Conservation (phyloP, 2,113 vertebrate species). For the Nothoprocta perdicaria region DNA sequence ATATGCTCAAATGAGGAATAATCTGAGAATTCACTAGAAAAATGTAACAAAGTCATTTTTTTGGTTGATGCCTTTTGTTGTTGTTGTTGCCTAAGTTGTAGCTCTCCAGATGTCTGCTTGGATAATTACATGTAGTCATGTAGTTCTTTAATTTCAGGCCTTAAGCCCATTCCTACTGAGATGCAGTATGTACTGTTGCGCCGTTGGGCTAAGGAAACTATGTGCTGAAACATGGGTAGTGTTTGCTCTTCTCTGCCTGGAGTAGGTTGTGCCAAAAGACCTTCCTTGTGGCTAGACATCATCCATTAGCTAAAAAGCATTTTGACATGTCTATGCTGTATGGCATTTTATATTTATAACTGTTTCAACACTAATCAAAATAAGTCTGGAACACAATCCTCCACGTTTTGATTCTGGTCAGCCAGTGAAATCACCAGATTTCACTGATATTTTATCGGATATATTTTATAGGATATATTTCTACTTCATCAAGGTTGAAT, state of each 20-base stretch:
- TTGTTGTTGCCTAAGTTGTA: background rate
- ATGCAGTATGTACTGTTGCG: background rate
- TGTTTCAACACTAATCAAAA: background rate
- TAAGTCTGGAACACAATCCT: background rate
- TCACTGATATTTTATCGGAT: background rate
- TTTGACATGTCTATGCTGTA: background rate
- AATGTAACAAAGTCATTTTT: background rate
- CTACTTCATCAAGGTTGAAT: slow-evolving; percentile 13
- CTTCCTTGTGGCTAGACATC: background rate
- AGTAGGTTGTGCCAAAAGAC: background rate
- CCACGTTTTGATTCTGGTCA: background rate
- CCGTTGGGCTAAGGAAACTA: background rate
- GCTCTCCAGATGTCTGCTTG: background rate
- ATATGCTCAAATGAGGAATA: background rate
- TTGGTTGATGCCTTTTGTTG: background rate
- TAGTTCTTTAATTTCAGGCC: background rate
- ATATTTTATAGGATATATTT: slow-evolving; percentile 2
- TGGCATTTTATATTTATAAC: background rate
- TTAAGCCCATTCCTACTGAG: background rate
- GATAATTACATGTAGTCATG: background rate
- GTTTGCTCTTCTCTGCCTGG: background rate
- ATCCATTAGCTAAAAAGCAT: background rate
- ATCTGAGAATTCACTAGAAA: background rate
- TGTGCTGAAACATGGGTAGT: background rate
- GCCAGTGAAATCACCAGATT: background rate